phyloP scores from a whole-genome alignment of 2,113 vertebrate genomes.

The Albula glossodonta region DNA sequence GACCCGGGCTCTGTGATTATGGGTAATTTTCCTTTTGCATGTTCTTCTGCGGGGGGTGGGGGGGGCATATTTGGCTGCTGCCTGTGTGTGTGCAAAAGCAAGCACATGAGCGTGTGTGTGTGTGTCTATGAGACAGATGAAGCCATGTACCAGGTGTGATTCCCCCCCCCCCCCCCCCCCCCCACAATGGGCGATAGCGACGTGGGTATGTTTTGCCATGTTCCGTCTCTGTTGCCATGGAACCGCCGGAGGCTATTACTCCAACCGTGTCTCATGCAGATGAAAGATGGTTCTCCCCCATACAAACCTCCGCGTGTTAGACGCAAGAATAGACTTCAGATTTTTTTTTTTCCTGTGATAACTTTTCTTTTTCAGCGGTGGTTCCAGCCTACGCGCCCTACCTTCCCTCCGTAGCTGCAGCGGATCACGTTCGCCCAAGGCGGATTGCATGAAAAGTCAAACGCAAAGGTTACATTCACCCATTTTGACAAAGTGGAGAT shows the following conservation, averaged over 20 bases:
- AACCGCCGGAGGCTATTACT: neutral
- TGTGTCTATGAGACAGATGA: neutral
- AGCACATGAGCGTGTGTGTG: neutral
- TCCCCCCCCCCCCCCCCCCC: neutral
- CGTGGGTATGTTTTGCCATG: neutral
- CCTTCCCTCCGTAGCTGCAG: neutral
- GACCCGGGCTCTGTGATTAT: neutral
- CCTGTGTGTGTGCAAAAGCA: neutral
- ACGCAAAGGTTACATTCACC: conserved; percentile 19
- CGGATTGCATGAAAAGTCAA: conserved; percentile 10
- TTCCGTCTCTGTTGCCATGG: conserved; percentile 3
- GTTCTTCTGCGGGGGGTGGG: no score
- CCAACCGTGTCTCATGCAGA: conserved; percentile 5
- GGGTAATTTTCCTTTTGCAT: neutral
- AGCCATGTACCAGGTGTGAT: neutral
- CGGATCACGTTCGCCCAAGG: conserved; percentile 24
- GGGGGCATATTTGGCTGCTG: no score
- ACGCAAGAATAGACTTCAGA: conserved; percentile 1
- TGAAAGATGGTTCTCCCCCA: neutral
- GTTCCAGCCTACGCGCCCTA: conserved; percentile 1
- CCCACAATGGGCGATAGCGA: neutral
- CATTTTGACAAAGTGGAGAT: conserved; percentile 27
- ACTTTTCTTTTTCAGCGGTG: conserved; percentile 18
- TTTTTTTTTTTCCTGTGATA: neutral
- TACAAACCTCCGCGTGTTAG: neutral